Evolutionary conservation across 1,140 invertebrate genomes (phyloP).

Genomic region (Drosophila nasuta): DNA sequence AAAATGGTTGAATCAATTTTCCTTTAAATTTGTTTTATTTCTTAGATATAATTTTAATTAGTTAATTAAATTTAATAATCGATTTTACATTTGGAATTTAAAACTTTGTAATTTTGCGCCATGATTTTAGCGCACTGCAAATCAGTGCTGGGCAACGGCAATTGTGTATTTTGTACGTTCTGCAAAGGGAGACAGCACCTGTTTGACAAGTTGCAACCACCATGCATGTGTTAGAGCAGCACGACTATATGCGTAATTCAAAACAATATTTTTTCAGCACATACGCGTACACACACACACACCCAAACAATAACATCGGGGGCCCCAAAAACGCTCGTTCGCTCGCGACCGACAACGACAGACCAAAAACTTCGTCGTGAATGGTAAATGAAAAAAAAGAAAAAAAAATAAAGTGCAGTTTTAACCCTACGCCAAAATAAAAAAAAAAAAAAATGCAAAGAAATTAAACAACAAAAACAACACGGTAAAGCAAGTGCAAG

Average conservation of each 20-base stretch:
- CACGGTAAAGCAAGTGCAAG: conserved; percentile 70
- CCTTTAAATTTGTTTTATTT: too few relatives aligned
- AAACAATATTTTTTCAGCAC: conserved; percentile 41
- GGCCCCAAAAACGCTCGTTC: conserved; percentile 63
- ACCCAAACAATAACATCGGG: conserved; percentile 70
- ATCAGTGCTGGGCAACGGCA: conserved; percentile 36
- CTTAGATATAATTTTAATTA: too few relatives aligned
- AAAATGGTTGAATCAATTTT: too few relatives aligned
- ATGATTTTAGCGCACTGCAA: conserved; percentile 31
- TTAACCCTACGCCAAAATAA: conserved; percentile 64
- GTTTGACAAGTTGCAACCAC: neutral
- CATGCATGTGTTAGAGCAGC: conserved; percentile 39
- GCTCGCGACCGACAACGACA: conserved; percentile 56
- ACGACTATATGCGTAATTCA: conserved; percentile 25
- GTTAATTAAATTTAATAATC: too few relatives aligned
- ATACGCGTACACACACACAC: conserved; percentile 50
- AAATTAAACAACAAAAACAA: conserved; percentile 78
- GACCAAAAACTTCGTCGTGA: conserved; percentile 73
- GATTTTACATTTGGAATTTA: too few relatives aligned
- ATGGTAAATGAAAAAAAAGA: conserved; percentile 75
- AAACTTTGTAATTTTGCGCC: conserved; percentile 20
- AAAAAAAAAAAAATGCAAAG: conserved; percentile 58
- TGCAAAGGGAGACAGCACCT: conserved; percentile 38
- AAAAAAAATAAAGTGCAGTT: conserved; percentile 68
- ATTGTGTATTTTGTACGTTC: conserved; percentile 10